phyloP scores from a whole-genome alignment of 2,888 invertebrate species.

The Lycocerus yunnanus region DNA sequence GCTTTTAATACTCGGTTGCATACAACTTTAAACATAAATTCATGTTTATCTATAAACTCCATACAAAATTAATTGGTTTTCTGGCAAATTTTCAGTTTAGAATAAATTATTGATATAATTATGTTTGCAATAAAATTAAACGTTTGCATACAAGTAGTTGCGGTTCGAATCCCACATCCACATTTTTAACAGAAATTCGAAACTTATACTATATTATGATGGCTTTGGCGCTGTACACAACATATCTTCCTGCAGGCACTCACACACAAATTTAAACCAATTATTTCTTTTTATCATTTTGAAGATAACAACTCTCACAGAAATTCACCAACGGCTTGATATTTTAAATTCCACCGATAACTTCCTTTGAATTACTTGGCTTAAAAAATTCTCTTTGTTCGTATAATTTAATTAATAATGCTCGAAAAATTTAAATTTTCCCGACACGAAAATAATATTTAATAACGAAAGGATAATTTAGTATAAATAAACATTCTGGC shows the following conservation, averaged over 20 bases:
- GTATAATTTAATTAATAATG: neutral
- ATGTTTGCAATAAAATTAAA: neutral
- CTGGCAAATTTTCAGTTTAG: neutral
- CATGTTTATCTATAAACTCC: neutral
- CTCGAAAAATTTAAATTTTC: neutral
- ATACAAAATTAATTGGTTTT: neutral
- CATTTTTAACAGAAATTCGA: too few species aligned
- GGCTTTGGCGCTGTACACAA: too few species aligned
- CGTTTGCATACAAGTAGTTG: too few species aligned
- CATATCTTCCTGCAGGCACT: too few species aligned
- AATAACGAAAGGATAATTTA: neutral
- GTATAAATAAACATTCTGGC: neutral
- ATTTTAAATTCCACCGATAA: neutral
- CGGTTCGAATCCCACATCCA: neutral
- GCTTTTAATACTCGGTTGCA: neutral
- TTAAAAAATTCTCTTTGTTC: neutral
- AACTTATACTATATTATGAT: too few species aligned
- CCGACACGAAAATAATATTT: neutral
- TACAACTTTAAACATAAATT: constrained; percentile 2
- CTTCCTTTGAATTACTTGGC: neutral
- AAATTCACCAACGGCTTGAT: neutral
- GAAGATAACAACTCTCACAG: neutral
- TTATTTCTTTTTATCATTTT: neutral
- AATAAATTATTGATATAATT: neutral
- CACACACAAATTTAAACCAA: neutral